These are phyloP conservation scores for Rotaria socialis DNA, from an alignment of 2,888 invertebrate species.

Conservation along the genomic window DNA sequence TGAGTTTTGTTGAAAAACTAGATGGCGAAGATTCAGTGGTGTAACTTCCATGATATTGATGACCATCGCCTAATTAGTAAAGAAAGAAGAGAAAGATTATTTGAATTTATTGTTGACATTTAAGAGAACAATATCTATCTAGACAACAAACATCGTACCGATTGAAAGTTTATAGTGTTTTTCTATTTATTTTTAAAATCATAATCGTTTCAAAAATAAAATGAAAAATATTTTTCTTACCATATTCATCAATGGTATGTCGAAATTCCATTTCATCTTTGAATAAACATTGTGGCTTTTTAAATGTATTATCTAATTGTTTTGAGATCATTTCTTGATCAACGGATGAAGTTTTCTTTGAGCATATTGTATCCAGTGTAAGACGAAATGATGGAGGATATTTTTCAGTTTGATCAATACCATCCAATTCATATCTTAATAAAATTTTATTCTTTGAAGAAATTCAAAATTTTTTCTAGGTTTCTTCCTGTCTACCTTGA, in stretches of 20 bases:
- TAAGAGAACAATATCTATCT: background rate
- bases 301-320: background rate
- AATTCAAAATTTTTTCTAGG: too few species aligned
- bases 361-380: background rate
- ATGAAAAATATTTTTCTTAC: background rate
- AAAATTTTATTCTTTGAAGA: too few species aligned
- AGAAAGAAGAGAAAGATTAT: background rate
- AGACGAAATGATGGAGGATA: background rate
- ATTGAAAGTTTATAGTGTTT: background rate
- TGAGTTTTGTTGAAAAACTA: background rate
- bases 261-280: background rate
- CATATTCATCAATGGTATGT: background rate
- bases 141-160: background rate
- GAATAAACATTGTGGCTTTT: background rate
- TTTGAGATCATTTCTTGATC: background rate
- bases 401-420: background rate
- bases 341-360: background rate
- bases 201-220: too few species aligned
- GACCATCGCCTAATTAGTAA: background rate
- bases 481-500: too few species aligned
- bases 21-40: background rate
- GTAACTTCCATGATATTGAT: background rate
- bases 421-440: constrained; percentile 15
- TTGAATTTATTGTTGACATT: background rate
- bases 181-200: background rate